Evolutionary conservation across 2,888 invertebrate genomes (phyloP), one percentile per base, ranked within the genome.

Genomic region (Erebia ligea): DNA sequence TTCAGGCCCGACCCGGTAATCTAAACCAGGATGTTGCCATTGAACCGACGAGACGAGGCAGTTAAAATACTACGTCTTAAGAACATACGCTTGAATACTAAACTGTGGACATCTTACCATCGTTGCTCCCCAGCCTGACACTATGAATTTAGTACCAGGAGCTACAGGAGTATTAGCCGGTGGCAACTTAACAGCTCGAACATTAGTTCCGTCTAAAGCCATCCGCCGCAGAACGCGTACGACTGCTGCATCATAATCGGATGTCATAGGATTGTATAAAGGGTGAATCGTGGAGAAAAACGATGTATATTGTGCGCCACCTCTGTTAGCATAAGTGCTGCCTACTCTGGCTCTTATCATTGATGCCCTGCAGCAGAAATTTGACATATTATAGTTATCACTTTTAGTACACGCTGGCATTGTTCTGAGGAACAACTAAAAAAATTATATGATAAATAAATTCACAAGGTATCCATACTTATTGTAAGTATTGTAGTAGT

Each of bases 201-300:
- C 81, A 11, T 74, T 87, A 0, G 71, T 78, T 0, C 86, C 83
- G 71, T 88, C 86, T 19, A 89, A 76, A 0, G 58, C 71, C 76
- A 94, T 92, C 0, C 78, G 71, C 15, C 79, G 70, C n/a, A 79
- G 78, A 0, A 93, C 78, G 48, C 78, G 79, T 9, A 94, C 79
- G 3, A 92, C 72, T 0, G 85, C 94, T 0, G 93, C 86, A 59
- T 94, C 94, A 70, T 88, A 93, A 77, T 94, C 92, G 13, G 82
- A 82, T 0, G 84, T 86, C 0, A 8, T 21, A 0, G 71, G n/a
- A 75, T 93, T 86, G 78, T 91, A 95, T 0, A 75, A 62, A 0
- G 90, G 89, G 73, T 95, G 94, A 2, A 76, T 77, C 1, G 67
- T 76, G 34, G 89, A 81, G 0, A 66, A 56, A 0, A 77, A 79